A percentile compares a stretch with the other conserved stretches of the same genome.
Conservation (phyloP, 2,113 vertebrate genomes). For the Rhinoderma darwinii region DNA sequence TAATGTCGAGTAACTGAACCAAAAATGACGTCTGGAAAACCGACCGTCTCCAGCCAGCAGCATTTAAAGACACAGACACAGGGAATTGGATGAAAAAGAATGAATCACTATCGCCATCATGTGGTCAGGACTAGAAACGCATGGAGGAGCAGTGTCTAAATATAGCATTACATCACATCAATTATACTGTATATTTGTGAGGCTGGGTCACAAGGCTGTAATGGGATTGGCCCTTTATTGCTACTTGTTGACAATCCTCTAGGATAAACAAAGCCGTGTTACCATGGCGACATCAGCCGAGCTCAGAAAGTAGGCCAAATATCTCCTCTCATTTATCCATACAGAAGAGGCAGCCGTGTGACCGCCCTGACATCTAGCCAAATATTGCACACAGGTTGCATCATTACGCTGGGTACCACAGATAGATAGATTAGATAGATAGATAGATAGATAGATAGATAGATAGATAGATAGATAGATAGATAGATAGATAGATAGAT, state of each 20-base stretch:
- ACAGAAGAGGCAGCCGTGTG: neutral
- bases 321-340: constrained; percentile 25
- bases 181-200: constrained; percentile 20
- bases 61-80: neutral
- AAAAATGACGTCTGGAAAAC: constrained; percentile 7
- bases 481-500: too few relatives aligned
- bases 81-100: neutral
- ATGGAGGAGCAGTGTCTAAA: fast-evolving
- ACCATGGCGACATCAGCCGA: constrained; percentile 43
- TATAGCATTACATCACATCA: constrained; percentile 34
- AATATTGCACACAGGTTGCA: constrained; percentile 6
- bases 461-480: too few relatives aligned
- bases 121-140: neutral
- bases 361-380: neutral
- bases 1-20: neutral
- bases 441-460: too few relatives aligned
- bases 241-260: constrained; percentile 48
- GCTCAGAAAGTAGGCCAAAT: constrained; percentile 49
- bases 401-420: neutral
- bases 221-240: constrained; percentile 37
- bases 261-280: constrained; percentile 53
- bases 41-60: neutral
- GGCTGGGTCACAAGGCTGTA: constrained; percentile 26
- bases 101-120: constrained; percentile 66
- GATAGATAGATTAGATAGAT: too few relatives aligned